These are phyloP conservation scores for Myioborus melanocephalus DNA, from an alignment of 2,797 vertebrate species.

Conservation along the genomic window DNA sequence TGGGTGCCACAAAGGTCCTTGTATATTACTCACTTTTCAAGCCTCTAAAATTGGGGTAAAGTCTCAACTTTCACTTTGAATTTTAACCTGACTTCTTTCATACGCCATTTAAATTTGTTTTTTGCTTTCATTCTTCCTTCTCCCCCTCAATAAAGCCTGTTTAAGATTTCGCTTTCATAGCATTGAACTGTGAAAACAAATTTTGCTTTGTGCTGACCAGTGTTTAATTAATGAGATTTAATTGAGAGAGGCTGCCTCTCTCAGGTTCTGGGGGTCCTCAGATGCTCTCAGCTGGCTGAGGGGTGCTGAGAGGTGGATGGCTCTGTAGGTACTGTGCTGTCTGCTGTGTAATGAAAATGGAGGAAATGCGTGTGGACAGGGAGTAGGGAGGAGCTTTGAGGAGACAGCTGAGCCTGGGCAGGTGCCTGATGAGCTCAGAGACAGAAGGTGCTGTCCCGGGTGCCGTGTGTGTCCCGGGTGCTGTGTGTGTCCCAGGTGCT, in stretches of 20 bases:
- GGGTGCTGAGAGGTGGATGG: neutral
- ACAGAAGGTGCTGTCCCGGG: neutral
- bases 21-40: neutral
- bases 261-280: neutral
- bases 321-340: neutral
- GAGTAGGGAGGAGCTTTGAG: neutral
- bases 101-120: neutral
- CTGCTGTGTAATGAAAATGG: fast-evolving
- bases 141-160: neutral
- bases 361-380: neutral
- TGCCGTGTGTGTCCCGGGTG: fast-evolving
- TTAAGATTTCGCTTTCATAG: neutral
- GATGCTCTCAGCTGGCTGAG: neutral
- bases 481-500: too few species aligned
- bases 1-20: neutral
- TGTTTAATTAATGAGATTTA: too few species aligned
- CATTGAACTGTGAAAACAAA: neutral
- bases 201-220: neutral
- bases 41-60: neutral
- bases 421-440: neutral
- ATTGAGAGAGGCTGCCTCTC: neutral
- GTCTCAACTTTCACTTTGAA: neutral
- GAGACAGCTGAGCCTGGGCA: neutral
- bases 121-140: neutral
- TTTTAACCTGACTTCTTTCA: neutral